These are phyloP conservation scores for Argyrosomus japonicus DNA, from an alignment of 2,113 vertebrate species.

Conservation along the genomic window DNA sequence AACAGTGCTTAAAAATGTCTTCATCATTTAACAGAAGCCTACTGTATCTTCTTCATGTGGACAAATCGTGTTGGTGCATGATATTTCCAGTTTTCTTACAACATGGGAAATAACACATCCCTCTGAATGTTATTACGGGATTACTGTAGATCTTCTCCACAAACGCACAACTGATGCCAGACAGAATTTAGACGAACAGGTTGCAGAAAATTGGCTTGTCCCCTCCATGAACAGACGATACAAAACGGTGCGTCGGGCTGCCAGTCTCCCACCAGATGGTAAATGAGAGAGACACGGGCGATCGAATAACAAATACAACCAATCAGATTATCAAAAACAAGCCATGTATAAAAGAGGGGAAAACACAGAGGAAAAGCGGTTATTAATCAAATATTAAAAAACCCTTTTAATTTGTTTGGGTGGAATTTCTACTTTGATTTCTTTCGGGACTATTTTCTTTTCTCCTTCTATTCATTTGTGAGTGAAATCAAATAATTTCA, in stretches of 20 bases:
- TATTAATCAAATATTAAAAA: no score
- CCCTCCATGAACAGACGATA: slow-evolving; percentile 67
- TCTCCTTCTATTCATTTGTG: background rate
- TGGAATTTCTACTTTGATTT: background rate
- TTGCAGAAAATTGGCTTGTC: slow-evolving; percentile 66
- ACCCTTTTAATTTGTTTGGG: background rate
- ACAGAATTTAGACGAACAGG: slow-evolving; percentile 68
- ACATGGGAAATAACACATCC: slow-evolving; percentile 30
- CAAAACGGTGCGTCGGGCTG: slow-evolving; percentile 66
- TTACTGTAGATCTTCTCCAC: slow-evolving; percentile 49
- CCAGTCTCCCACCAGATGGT: slow-evolving; percentile 80
- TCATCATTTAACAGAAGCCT: background rate
- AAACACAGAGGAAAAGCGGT: slow-evolving; percentile 16
- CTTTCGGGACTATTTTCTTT: background rate
- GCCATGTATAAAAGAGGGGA: slow-evolving; percentile 4
- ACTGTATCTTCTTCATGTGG: slow-evolving; percentile 11
- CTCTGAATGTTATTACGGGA: slow-evolving; percentile 36
- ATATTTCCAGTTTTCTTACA: slow-evolving; percentile 13
- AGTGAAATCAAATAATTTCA: background rate
- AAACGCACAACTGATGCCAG: slow-evolving; percentile 52
- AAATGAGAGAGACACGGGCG: slow-evolving; percentile 68
- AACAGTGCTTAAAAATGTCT: background rate
- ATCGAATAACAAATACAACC: slow-evolving; percentile 72
- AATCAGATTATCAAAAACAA: slow-evolving; percentile 60
- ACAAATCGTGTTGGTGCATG: slow-evolving; percentile 5